These are phyloP conservation scores for Heptranchias perlo DNA, from an alignment of 2,113 vertebrate genomes.

Conservation along the genomic window DNA sequence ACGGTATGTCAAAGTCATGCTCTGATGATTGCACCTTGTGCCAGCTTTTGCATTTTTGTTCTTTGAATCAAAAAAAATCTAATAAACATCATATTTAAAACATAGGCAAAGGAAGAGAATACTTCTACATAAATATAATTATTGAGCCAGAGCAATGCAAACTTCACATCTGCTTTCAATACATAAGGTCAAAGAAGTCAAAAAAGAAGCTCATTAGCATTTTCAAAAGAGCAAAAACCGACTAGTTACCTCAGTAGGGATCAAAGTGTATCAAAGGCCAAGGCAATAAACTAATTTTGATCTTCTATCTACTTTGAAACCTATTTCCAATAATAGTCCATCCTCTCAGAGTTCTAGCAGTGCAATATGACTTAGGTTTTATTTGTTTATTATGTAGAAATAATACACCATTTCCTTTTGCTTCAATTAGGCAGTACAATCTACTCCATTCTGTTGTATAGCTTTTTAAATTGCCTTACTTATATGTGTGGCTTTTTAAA, in stretches of 20 bases:
- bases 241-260: not conserved
- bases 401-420: not conserved
- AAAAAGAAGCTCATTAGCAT: not conserved
- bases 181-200: not conserved
- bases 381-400: not conserved
- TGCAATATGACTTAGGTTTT: not conserved
- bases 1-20: not conserved
- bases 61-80: not conserved
- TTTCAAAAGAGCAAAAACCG: not conserved
- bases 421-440: not conserved
- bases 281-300: not conserved
- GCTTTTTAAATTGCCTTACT: not conserved
- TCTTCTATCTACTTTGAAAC: not conserved
- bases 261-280: not conserved
- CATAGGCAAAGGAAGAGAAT: not conserved
- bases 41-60: not conserved
- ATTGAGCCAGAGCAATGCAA: not conserved
- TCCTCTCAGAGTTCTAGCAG: not conserved
- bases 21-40: not conserved
- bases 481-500: not conserved
- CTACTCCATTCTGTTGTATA: not conserved
- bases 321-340: not conserved
- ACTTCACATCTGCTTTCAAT: not conserved
- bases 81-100: not conserved
- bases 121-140: not conserved